Base-by-base conservation (phyloP, 2,888 invertebrate species). In the Myathropa florea region DNA sequence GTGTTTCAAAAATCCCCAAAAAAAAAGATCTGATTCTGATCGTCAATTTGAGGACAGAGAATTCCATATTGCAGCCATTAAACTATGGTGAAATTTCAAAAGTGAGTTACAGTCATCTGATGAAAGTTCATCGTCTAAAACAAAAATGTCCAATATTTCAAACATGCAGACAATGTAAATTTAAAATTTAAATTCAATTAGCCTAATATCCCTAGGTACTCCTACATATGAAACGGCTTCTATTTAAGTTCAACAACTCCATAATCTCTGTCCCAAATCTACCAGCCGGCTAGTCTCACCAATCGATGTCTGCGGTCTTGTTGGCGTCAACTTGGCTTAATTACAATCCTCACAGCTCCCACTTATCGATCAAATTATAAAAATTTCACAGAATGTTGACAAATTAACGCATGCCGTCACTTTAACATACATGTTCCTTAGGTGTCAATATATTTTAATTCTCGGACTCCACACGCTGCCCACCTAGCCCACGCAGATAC, bases 401-500 rank as follows among this genome's bases (percentile, higher is more conserved):
- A 76, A 76, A 76, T 76, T 60, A 76, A 46, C 53, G 68, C 76
- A 60, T 33, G 67, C 6, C 60, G 68, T 53, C 67, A 61, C 46
- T 76, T 76, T 53, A 60, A 33, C n/a, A 68, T 30, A 60, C 39
- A 9, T 57, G 36, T 77, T 59, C 67, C 71, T 72, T 39, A 23
- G 12, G 36, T 79, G 68, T 83, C 79, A 75, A 60, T 63, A 60
- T 70, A 75, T 73, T 59, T 79, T 53, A 55, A 9, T 10, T 46
- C 9, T 46, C 57, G 59, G 60, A 76, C 67, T 76, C 46, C 26
- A 33, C 46, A 30, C 57, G 9, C 78, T 71, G 10, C 78, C 78
- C 70, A 76, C 67, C 10, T 24, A 46, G 46, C 46, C 46, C 18
- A 46, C 46, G 18, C 18, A 18, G 46, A 46, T 18, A 46, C 26